Conservation (phyloP, 2,888 invertebrate genomes). For the Synergus umbraculus region DNA sequence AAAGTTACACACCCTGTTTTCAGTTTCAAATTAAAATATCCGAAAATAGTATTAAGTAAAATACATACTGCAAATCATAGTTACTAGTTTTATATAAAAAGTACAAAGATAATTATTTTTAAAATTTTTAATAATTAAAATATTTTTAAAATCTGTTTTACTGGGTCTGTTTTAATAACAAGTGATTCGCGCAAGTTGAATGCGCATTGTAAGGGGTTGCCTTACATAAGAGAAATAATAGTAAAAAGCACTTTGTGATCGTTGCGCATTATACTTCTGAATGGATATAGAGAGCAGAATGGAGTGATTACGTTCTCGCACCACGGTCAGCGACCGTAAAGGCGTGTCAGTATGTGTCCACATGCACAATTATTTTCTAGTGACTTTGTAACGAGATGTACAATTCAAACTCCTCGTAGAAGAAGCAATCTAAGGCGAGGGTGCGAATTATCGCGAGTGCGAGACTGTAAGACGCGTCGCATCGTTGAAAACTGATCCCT, state of each 20-base stretch:
- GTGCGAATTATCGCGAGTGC: constrained; percentile 11
- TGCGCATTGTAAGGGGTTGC: neutral
- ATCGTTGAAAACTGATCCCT: constrained; percentile 11
- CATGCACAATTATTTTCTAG: neutral
- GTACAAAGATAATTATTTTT: no score
- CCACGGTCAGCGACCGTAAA: constrained; percentile 39
- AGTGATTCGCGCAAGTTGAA: neutral
- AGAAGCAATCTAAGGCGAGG: constrained; percentile 10
- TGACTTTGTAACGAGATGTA: neutral
- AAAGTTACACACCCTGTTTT: neutral
- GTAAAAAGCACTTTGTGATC: constrained; percentile 25
- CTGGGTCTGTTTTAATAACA: neutral
- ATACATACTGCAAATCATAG: no score
- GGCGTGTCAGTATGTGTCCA: constrained; percentile 11
- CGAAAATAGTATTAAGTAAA: neutral
- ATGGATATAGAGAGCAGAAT: constrained; percentile 31
- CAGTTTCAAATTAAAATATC: neutral
- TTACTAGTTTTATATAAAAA: no score
- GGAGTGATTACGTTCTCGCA: constrained; percentile 34
- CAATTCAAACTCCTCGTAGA: neutral
- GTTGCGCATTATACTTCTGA: constrained; percentile 29
- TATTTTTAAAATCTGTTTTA: no score
- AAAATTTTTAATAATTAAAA: no score
- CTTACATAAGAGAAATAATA: constrained; percentile 2
- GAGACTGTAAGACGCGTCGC: neutral